Evolutionary conservation across 2,113 vertebrate species (phyloP).

Genomic region (Alethe diademata): DNA sequence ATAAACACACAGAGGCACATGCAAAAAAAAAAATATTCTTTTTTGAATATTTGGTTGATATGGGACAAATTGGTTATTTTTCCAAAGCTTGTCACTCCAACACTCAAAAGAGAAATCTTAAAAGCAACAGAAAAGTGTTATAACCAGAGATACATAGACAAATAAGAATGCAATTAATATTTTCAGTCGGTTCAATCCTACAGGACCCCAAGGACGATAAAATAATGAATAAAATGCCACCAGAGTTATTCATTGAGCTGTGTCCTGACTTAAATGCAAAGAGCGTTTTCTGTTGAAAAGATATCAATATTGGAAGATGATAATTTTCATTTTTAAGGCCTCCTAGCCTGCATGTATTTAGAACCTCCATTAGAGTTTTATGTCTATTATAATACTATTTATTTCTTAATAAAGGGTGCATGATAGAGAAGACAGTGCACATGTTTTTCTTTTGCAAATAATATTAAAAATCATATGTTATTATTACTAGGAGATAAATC

Average conservation of each 20-base stretch:
- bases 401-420: not conserved
- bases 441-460: not conserved
- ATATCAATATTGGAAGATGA: not conserved
- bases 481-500: not conserved
- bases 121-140: not conserved
- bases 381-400: not conserved
- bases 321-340: not conserved
- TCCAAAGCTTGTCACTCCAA: not conserved
- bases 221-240: constrained; percentile 15
- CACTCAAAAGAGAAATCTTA: not conserved
- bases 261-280: not conserved
- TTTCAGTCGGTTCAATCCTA: not conserved
- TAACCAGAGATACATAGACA: not conserved
- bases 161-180: not conserved
- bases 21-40: not conserved
- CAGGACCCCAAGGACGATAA: not conserved
- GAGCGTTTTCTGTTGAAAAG: not conserved
- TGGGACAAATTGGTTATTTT: not conserved
- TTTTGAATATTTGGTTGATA: not conserved
- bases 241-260: not conserved
- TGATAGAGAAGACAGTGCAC: not conserved
- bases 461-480: not conserved
- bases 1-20: rapidly evolving
- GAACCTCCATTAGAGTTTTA: not conserved
- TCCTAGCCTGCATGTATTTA: not conserved